Base-by-base conservation (phyloP, 1,140 invertebrate species). In the Xylocopa sonorina region DNA sequence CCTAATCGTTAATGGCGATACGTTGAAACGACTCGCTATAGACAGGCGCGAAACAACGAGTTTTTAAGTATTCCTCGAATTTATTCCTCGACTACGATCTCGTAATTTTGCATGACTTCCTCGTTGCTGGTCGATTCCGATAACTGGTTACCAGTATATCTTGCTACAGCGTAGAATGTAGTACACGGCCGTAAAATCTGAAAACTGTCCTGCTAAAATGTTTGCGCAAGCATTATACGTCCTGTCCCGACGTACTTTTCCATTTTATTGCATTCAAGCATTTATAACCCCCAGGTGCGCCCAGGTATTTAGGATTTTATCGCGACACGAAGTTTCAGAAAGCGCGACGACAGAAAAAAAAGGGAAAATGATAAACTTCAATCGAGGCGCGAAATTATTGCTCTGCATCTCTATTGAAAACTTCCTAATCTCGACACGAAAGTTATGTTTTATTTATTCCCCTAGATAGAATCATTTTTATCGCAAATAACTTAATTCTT, bases 161-260 rank as follows among this genome's bases (percentile, higher is more conserved):
- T 78, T 71, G 51, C 55, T 14, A 24, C 18, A 60, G 53, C n/a
- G 18, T 18, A 34, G 32, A 60, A 60, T 50, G 55, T 71, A 71
- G 43, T 71, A 51, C 66, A 43, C 67, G 67, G 53, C 55, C 67
- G 66, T 78, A 78, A 78, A 78, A 71, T 71, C 66, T 71, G 55
- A 62, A 78, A 78, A 78, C 75, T 78, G 75, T 78, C 55, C 75
- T 32, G 66, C 55, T 71, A 71, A 78, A 78, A 71, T 78, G 75
- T 78, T 78, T 78, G 75, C 46, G 64, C 66, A 27, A 51, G 75
- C 66, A 71, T 78, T 51, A 71, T 78, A 55, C 43, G 34, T 57
- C 55, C 66, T 50, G 29, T n/a, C 18, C 4, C 46, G 16, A n/a
- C 32, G 27, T 32, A 18, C 43, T 41, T 43, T 60, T 3, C 24